These are phyloP conservation scores for Haplotaxodon microlepis DNA, from an alignment of 2,113 vertebrate genomes.

Conservation along the genomic window DNA sequence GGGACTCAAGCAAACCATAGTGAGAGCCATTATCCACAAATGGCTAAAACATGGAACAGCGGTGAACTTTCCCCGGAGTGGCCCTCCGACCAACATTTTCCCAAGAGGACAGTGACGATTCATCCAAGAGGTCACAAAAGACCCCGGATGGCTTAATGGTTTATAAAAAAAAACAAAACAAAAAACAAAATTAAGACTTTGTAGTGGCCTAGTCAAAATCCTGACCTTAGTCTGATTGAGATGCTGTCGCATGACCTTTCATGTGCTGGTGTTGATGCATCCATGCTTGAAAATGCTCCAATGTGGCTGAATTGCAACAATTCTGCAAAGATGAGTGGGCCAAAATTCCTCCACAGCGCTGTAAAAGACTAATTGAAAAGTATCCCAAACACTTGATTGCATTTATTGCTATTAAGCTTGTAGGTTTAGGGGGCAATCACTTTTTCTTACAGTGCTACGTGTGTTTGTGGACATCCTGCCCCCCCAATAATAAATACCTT, in stretches of 20 bases:
- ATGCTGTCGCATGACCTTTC: neutral
- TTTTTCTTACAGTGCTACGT: neutral
- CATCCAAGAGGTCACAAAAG: neutral
- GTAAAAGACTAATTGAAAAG: neutral
- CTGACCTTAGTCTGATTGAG: neutral
- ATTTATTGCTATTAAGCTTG: neutral
- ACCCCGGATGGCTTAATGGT: neutral
- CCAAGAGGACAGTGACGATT: neutral
- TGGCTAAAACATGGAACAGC: neutral
- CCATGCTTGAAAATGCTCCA: neutral
- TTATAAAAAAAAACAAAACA: neutral
- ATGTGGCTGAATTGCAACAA: neutral
- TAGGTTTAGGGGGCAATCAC: neutral
- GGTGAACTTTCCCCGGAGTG: neutral
- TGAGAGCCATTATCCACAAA: neutral
- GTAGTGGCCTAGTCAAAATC: neutral
- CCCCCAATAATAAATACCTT: neutral
- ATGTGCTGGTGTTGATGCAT: neutral
- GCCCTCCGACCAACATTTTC: rapidly evolving
- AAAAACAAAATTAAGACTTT: neutral
- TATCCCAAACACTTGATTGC: neutral
- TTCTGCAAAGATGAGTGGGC: neutral
- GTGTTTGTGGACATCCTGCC: neutral
- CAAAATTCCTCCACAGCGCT: neutral
- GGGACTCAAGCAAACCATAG: neutral